phyloP scores from a whole-genome alignment of 2,888 invertebrate species.

The Adelognathus sp. region DNA sequence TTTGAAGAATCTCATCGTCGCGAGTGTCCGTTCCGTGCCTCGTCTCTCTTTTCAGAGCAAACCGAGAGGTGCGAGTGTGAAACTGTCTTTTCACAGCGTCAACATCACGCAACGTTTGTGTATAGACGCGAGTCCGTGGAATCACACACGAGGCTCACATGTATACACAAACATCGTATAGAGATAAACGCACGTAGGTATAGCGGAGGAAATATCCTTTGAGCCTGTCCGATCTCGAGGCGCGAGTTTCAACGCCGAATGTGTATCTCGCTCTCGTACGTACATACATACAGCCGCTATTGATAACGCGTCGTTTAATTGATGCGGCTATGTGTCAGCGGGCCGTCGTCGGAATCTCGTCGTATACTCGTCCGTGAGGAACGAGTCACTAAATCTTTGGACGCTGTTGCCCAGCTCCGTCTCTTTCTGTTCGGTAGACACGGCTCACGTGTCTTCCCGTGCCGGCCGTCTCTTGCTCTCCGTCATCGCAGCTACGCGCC shows the following conservation, averaged over 20 bases:
- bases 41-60: slow-evolving; percentile 26
- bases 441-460: too few species aligned
- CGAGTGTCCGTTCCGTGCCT: background rate
- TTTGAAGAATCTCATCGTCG: slow-evolving; percentile 10
- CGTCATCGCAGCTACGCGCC: background rate
- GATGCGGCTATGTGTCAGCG: slow-evolving; percentile 55
- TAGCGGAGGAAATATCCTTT: background rate
- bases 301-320: slow-evolving; percentile 60
- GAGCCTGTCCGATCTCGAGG: slow-evolving; percentile 10
- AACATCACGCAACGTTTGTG: background rate
- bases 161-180: background rate
- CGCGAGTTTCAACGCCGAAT: slow-evolving; percentile 35
- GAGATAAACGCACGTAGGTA: background rate
- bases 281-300: slow-evolving; percentile 46
- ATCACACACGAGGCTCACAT: background rate
- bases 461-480: background rate
- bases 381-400: slow-evolving; percentile 55
- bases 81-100: slow-evolving; percentile 28
- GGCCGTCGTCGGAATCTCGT: slow-evolving; percentile 32
- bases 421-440: background rate
- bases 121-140: background rate
- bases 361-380: slow-evolving; percentile 12
- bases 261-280: slow-evolving; percentile 2
- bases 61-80: slow-evolving; percentile 14
- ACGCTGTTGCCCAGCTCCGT: slow-evolving; percentile 24